phyloP scores from a whole-genome alignment of 1,140 invertebrate genomes.

The Kradibia gibbosae region DNA sequence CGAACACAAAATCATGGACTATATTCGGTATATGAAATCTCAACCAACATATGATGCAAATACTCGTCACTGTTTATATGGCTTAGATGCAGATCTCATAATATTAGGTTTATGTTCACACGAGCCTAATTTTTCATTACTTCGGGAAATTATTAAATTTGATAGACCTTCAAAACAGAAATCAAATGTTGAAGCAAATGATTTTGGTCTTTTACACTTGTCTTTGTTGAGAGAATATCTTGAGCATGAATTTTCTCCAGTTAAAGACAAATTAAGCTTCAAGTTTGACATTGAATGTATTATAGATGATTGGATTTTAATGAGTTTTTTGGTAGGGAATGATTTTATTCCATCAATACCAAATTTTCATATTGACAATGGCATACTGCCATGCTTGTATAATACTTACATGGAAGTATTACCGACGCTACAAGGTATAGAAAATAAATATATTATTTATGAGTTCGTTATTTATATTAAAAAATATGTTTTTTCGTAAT shows the following conservation, averaged over 20 bases:
- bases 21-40: constrained; percentile 89
- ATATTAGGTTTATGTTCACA: constrained; percentile 95
- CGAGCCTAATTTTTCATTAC: constrained; percentile 93
- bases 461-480: too few species aligned
- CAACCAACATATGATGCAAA: constrained; percentile 89
- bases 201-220: constrained; percentile 93
- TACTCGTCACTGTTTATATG: constrained; percentile 95
- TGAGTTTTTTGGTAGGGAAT: constrained; percentile 97
- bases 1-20: constrained; percentile 99
- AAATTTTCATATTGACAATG: constrained; percentile 92
- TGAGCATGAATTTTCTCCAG: constrained; percentile 88
- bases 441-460: background rate
- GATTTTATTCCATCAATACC: constrained; percentile 97
- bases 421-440: constrained; percentile 85
- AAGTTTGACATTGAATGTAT: constrained; percentile 86
- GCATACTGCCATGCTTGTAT: constrained; percentile 90
- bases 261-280: constrained; percentile 81
- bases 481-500: too few species aligned
- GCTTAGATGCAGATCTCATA: constrained; percentile 96
- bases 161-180: constrained; percentile 75
- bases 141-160: constrained; percentile 92
- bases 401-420: constrained; percentile 90
- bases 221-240: constrained; percentile 94
- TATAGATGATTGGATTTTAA: constrained; percentile 86
- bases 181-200: constrained; percentile 87